Base-by-base conservation (phyloP, 2,113 vertebrate genomes). In the Caloenas nicobarica region DNA sequence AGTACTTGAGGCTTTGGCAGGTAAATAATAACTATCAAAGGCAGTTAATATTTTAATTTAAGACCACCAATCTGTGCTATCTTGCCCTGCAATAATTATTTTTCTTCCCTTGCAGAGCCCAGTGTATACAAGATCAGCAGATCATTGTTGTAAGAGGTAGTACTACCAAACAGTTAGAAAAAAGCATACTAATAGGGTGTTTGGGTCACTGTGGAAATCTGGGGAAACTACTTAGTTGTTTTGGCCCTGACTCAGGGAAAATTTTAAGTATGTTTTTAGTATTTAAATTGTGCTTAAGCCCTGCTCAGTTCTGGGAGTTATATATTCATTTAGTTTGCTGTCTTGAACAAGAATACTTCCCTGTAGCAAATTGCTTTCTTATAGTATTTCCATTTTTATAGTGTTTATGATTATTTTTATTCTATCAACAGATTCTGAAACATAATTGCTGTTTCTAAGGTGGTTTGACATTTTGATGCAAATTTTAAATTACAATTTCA, bases 31-130 rank as follows among this genome's bases (percentile, higher is more conserved):
- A 40, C 26, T 83, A 92, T 76, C 61, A 77, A 50, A 76, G 56
- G n/a, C 53, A 74, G 36, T 61, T 80, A 86, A 64, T 84, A 86
- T 89, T 95, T 92, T 87, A 83, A 78, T 81, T 92, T 84, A 91
- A 66, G 80, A 64, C 54, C 28, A 74, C 56, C 58, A 65, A 8
- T 72, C 44, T 93, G 36, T 86, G 51, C 7, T 89, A 31, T 56
- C 56, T 89, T 83, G 56, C 24, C 42, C 29, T 68, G 29, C 15
- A 94, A 65, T 51, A 80, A 86, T 72, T 74, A 19, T 66, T 56
- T 93, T 76, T 80, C 72, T 88, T 91, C 8, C 57, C 40, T 42
- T 58, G 23, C n/a, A 54, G 72, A 60, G 38, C 15, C 31, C 44
- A 56, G 5, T 60, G 33, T 46, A 70, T 2, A 1, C 56, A 87